Conservation (phyloP, 2,113 vertebrate species). For the Poeciliopsis turrubarensis region DNA sequence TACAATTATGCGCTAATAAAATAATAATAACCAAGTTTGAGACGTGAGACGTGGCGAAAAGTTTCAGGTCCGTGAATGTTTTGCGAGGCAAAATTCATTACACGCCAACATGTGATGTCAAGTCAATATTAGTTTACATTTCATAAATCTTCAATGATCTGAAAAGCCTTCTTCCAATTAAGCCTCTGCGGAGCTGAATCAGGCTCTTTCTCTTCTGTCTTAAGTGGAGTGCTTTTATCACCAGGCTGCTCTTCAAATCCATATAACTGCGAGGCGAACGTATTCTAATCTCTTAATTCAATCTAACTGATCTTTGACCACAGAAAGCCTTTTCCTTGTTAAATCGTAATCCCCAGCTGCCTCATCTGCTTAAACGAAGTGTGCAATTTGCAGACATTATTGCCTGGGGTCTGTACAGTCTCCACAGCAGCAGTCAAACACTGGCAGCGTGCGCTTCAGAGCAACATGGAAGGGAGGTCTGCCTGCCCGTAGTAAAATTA, state of each 20-base stretch:
- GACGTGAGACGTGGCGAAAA: not conserved
- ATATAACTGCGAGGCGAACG: constrained; percentile 68
- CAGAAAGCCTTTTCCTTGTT: constrained; percentile 71
- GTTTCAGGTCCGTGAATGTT: not conserved
- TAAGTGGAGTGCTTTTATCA: constrained; percentile 57
- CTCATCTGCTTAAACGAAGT: constrained; percentile 72
- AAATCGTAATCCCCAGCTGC: constrained; percentile 72
- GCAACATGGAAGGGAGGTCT: constrained; percentile 53
- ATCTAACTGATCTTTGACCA: constrained; percentile 78
- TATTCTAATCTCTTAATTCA: constrained; percentile 79
- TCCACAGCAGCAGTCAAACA: constrained; percentile 62
- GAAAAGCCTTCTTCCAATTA: constrained; percentile 56
- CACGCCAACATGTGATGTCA: constrained; percentile 3
- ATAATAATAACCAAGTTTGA: not conserved
- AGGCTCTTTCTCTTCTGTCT: constrained; percentile 48
- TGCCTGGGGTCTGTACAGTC: constrained; percentile 47
- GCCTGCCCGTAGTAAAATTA: constrained; percentile 61
- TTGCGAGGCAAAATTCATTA: not conserved
- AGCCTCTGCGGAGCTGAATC: constrained; percentile 59
- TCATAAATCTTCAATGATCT: constrained; percentile 52
- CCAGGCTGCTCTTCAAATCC: constrained; percentile 61
- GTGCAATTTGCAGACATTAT: constrained; percentile 78
- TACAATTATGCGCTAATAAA: not conserved
- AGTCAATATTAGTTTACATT: constrained; percentile 28
- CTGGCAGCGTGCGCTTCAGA: constrained; percentile 66